Percentiles rank a stretch among this genome's conserved stretches.
These are phyloP conservation scores for Neuroterus valhalla DNA, from an alignment of 1,140 invertebrate genomes.

Conservation along the genomic window DNA sequence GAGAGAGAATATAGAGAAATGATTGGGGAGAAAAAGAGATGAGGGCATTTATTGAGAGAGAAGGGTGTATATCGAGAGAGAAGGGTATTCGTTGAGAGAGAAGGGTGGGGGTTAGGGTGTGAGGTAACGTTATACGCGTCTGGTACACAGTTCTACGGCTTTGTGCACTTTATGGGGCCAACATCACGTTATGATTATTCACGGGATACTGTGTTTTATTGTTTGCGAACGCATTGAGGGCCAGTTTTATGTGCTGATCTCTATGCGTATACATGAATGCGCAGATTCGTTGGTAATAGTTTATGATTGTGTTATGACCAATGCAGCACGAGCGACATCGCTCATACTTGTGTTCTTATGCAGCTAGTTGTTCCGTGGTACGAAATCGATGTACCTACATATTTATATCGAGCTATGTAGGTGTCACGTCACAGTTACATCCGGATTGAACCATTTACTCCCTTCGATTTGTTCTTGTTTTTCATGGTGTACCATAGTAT, in stretches of 20 bases:
- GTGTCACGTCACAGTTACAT: background rate
- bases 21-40: conserved; percentile 21
- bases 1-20: conserved; percentile 47
- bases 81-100: conserved; percentile 36
- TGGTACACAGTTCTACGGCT: conserved; percentile 54
- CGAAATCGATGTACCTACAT: background rate
- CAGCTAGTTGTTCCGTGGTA: conserved; percentile 9
- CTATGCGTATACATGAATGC: too few species aligned
- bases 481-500: too few species aligned
- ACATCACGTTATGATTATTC: conserved; percentile 73
- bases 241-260: conserved; percentile 11
- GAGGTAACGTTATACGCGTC: conserved; percentile 51
- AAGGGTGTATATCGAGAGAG: background rate
- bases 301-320: conserved; percentile 17
- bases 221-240: conserved; percentile 34
- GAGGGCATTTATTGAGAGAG: background rate
- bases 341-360: conserved; percentile 18
- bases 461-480: background rate
- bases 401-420: background rate
- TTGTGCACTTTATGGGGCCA: conserved; percentile 71
- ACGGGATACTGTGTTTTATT: conserved; percentile 73
- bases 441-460: background rate
- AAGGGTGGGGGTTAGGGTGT: conserved; percentile 49
- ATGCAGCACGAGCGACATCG: conserved; percentile 22
- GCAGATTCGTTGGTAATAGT: conserved; percentile 1